These are phyloP conservation scores for Melanotus villosus DNA, from an alignment of 2,888 invertebrate species.

Conservation along the genomic window DNA sequence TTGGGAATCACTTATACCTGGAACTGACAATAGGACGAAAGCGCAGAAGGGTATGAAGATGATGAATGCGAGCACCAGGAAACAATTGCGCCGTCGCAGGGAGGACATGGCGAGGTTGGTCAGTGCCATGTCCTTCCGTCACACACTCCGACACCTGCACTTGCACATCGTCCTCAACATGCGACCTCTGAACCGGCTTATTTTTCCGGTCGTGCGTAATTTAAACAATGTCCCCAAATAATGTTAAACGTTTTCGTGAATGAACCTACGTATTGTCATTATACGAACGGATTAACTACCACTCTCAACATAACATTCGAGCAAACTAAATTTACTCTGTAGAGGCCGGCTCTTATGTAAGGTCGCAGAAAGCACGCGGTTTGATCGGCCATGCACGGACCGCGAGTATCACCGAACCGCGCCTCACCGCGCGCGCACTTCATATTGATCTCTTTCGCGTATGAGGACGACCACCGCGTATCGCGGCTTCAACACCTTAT, in stretches of 20 bases:
- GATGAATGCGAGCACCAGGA: constrained; percentile 71
- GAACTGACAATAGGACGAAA: constrained; percentile 70
- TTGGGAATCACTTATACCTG: constrained; percentile 65
- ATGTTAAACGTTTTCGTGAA: constrained; percentile 1
- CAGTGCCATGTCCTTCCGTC: constrained; percentile 61
- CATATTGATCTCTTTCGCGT: constrained; percentile 48
- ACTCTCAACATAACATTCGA: constrained; percentile 30
- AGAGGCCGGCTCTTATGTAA: constrained; percentile 50
- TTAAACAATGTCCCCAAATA: constrained; percentile 12
- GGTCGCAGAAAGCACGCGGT: constrained; percentile 56
- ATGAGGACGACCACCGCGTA: constrained; percentile 14
- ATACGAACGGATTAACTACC: constrained; percentile 9
- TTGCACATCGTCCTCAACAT: constrained; percentile 36
- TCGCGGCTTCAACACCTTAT: constrained; percentile 4
- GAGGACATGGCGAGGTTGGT: constrained; percentile 66
- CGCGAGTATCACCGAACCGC: constrained; percentile 59
- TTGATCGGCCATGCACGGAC: constrained; percentile 38
- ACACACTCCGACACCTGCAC: constrained; percentile 42
- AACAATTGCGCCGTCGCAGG: constrained; percentile 72
- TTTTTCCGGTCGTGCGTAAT: too few species aligned
- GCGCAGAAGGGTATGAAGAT: constrained; percentile 74
- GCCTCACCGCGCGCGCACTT: constrained; percentile 60
- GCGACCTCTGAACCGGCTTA: constrained; percentile 7
- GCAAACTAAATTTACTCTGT: constrained; percentile 45
- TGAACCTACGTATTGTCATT: neutral